Conservation (phyloP, 2,113 vertebrate genomes). For the Psephotus haematonotus region DNA sequence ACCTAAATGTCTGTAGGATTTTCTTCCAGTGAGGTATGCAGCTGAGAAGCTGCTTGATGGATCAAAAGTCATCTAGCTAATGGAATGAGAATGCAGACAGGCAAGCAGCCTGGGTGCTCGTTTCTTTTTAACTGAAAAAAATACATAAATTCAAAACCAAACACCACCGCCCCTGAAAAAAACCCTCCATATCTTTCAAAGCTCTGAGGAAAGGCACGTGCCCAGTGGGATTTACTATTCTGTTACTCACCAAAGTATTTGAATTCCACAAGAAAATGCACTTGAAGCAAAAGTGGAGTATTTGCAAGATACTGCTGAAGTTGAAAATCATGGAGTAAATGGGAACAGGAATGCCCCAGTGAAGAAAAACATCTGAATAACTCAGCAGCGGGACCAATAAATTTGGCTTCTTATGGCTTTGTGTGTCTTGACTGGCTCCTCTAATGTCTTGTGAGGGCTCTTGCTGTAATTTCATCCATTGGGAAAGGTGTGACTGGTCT, state of each 20-base stretch:
- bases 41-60: background rate
- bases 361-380: constrained; percentile 13
- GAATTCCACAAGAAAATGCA: background rate
- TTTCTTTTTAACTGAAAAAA: background rate
- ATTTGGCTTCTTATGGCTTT: background rate
- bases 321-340: background rate
- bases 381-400: background rate
- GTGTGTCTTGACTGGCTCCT: background rate
- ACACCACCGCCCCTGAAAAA: background rate
- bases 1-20: background rate
- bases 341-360: background rate
- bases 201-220: background rate
- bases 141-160: background rate
- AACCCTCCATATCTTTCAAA: background rate
- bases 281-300: background rate
- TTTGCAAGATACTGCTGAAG: background rate
- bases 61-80: background rate
- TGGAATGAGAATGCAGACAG: background rate
- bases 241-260: background rate
- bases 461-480: background rate
- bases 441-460: background rate
- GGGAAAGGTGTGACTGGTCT: background rate
- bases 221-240: background rate
- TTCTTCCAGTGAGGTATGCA: background rate
- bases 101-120: background rate